phyloP scores from a whole-genome alignment of 2,113 vertebrate species.

The Puma concolor region DNA sequence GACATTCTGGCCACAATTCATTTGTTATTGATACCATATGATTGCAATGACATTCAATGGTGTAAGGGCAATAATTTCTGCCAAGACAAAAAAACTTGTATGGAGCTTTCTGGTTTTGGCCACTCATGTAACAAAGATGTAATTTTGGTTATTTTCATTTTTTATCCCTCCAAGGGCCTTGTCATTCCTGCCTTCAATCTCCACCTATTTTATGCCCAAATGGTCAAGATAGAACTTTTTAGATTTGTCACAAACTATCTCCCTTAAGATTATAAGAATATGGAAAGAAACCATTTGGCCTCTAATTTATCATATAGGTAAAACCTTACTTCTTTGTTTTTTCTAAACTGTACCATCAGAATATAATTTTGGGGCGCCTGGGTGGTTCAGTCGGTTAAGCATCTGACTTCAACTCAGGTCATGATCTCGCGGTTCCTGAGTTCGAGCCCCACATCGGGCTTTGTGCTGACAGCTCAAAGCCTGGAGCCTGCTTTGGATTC shows the following conservation, averaged over 20 bases:
- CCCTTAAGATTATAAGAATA: conserved; percentile 24
- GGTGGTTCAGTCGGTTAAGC: too few relatives aligned
- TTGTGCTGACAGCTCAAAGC: too few relatives aligned
- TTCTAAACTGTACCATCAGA: neutral
- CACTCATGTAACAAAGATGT: conserved; percentile 54
- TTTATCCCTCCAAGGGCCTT: conserved; percentile 18
- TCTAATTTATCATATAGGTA: neutral
- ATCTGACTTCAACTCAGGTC: too few relatives aligned
- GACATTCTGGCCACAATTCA: conserved; percentile 49
- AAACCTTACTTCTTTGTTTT: neutral
- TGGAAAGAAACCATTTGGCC: neutral
- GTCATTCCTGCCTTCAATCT: conserved; percentile 18
- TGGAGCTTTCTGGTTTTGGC: conserved; percentile 44
- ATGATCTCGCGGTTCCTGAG: too few relatives aligned
- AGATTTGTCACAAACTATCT: neutral
- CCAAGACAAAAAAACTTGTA: conserved; percentile 52
- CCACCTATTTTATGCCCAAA: conserved; percentile 46
- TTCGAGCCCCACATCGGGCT: too few relatives aligned
- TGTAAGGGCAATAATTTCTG: conserved; percentile 61
- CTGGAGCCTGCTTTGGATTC: too few relatives aligned
- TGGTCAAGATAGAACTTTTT: neutral
- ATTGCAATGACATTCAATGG: conserved; percentile 53
- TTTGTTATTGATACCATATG: conserved; percentile 78
- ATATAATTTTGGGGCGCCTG: neutral
- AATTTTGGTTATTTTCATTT: conserved; percentile 70